phyloP scores from a whole-genome alignment of 2,113 vertebrate species.

The Hydrochoerus hydrochaeris region DNA sequence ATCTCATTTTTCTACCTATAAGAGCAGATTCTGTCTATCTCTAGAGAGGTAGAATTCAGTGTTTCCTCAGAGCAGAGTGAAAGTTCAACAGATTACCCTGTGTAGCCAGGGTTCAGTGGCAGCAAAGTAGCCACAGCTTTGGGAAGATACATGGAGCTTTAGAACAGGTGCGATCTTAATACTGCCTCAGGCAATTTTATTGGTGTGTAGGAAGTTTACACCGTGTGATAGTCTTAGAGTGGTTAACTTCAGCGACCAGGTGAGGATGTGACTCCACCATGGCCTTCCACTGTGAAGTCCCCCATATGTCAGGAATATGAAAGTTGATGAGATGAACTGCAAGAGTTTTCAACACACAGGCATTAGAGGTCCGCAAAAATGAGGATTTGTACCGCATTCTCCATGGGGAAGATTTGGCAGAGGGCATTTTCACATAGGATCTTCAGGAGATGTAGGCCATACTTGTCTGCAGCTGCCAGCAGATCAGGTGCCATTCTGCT shows the following conservation, averaged over 20 bases:
- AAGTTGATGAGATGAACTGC: neutral
- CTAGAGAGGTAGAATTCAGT: conserved; percentile 77
- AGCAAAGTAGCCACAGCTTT: neutral
- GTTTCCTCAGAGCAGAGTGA: conserved; percentile 84
- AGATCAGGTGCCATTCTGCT: conserved; percentile 97
- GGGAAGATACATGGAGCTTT: neutral
- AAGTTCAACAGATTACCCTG: conserved; percentile 84
- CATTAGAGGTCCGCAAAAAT: neutral
- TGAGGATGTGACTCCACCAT: conserved; percentile 99
- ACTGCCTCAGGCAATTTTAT: conserved; percentile 98
- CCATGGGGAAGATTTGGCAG: conserved; percentile 94
- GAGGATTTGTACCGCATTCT: conserved; percentile 84
- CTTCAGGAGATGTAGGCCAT: conserved; percentile 92
- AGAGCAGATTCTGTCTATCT: accelerated
- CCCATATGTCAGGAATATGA: conserved; percentile 92
- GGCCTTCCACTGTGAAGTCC: conserved; percentile 98
- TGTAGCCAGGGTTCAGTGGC: neutral
- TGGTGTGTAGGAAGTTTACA: conserved; percentile 98
- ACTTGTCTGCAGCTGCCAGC: conserved; percentile 96
- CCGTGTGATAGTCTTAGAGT: conserved; percentile 96
- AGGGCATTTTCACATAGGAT: conserved; percentile 95
- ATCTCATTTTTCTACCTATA: neutral
- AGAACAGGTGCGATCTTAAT: conserved; percentile 85
- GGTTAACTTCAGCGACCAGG: conserved; percentile 96
- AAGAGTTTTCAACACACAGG: neutral